Percentiles rank a stretch among this genome's conserved stretches.
Evolutionary conservation across 1,140 invertebrate genomes (phyloP).

Genomic region (Leptonema lineaticorne): DNA sequence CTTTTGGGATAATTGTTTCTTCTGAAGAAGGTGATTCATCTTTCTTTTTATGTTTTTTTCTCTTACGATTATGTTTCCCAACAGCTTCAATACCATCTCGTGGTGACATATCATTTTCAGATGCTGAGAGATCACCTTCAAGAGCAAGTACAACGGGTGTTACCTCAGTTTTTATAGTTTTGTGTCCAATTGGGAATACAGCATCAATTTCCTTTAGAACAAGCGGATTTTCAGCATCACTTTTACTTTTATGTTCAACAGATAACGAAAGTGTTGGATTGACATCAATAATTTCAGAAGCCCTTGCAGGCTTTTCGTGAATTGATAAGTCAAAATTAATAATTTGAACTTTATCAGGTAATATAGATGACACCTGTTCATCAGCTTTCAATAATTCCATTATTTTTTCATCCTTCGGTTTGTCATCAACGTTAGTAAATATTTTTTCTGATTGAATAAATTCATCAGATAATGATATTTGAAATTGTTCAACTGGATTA

Average conservation of each 20-base stretch:
- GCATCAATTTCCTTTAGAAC: slow-evolving; percentile 34
- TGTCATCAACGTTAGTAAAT: background rate
- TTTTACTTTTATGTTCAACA: slow-evolving; percentile 43
- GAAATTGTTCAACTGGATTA: background rate
- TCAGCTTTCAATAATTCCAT: background rate
- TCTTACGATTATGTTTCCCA: slow-evolving; percentile 52
- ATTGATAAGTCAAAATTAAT: slow-evolving; percentile 47
- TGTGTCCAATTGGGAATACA: slow-evolving; percentile 35
- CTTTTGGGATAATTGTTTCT: slow-evolving; percentile 39
- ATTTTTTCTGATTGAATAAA: background rate
- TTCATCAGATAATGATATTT: background rate
- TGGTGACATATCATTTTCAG: slow-evolving; percentile 45
- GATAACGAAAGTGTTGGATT: slow-evolving; percentile 43
- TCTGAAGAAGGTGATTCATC: slow-evolving; percentile 39
- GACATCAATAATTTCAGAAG: slow-evolving; percentile 1
- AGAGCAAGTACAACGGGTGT: slow-evolving; percentile 9
- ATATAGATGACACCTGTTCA: background rate
- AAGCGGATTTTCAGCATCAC: slow-evolving; percentile 29
- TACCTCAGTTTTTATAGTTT: slow-evolving; percentile 33
- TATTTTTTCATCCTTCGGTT: background rate
- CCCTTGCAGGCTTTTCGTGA: slow-evolving; percentile 44
- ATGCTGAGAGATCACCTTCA: slow-evolving; percentile 44
- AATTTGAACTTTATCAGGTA: slow-evolving; percentile 39
- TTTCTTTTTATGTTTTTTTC: slow-evolving; percentile 55
- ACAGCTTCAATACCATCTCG: slow-evolving; percentile 51